Percentiles rank a stretch among this genome's conserved stretches.
Evolutionary conservation across 2,888 invertebrate genomes (phyloP).

Genomic region (Cancer borealis): DNA sequence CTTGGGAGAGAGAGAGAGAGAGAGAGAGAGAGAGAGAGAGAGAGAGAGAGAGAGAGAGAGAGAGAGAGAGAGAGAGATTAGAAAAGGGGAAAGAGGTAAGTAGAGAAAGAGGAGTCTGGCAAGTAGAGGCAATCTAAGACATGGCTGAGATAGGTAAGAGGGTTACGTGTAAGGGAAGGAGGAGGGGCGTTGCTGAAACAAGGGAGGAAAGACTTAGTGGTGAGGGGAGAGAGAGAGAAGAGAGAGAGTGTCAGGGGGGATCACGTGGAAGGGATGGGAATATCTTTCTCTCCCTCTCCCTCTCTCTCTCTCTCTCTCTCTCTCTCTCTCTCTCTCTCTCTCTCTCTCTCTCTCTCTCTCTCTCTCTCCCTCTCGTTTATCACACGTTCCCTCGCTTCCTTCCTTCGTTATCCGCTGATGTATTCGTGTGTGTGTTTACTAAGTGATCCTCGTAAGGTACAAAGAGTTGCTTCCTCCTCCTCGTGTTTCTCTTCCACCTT

Average conservation of each 20-base stretch:
- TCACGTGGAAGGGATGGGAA: not conserved
- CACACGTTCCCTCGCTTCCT: not conserved
- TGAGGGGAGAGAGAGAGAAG: not conserved
- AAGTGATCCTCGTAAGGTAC: not conserved
- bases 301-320: too few species aligned
- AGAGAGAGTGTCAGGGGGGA: not conserved
- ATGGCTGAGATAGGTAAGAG: not conserved
- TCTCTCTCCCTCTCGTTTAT: not conserved
- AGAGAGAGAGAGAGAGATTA: conserved; percentile 26
- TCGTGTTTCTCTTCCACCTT: not conserved
- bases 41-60: conserved; percentile 39
- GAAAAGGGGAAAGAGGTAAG: not conserved
- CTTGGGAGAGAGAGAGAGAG: conserved; percentile 10
- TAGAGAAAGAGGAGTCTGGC: not conserved
- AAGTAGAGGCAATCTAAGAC: not conserved
- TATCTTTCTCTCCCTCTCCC: too few species aligned
- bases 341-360: conserved; percentile 50
- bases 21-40: not conserved
- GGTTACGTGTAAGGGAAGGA: not conserved
- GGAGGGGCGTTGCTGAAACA: not conserved
- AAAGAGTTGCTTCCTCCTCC: not conserved
- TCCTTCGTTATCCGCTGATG: not conserved
- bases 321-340: conserved; percentile 11
- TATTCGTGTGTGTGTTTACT: not conserved
- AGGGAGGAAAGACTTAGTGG: not conserved